A percentile compares a stretch with the other conserved stretches of the same genome.
These are phyloP conservation scores for Linurgus olivaceus DNA, from an alignment of 2,797 vertebrate genomes.

Conservation along the genomic window DNA sequence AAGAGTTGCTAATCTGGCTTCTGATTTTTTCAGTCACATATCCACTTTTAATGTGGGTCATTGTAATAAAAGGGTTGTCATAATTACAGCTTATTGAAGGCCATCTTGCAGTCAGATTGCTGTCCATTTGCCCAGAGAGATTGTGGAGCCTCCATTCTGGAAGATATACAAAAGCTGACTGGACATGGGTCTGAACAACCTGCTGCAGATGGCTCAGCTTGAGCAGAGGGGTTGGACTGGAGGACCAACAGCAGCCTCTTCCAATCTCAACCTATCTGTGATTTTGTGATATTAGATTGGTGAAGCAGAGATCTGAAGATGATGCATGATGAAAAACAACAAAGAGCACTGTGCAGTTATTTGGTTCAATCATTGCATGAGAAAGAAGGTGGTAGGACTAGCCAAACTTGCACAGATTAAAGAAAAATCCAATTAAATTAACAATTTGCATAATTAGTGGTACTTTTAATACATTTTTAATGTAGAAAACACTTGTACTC, in stretches of 20 bases:
- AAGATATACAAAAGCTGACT: neutral
- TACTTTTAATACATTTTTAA: neutral
- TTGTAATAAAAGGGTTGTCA: neutral
- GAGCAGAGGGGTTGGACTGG: neutral
- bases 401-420: neutral
- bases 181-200: neutral
- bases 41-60: neutral
- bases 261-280: neutral
- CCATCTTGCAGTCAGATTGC: neutral
- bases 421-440: neutral
- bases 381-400: neutral
- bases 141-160: neutral
- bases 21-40: neutral
- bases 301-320: neutral
- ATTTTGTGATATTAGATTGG: neutral
- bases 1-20: neutral
- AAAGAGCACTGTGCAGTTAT: neutral
- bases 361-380: neutral
- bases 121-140: neutral
- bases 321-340: neutral
- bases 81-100: neutral
- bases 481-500: neutral
- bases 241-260: neutral
- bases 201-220: neutral
- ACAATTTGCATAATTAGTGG: neutral